Percentiles rank a stretch among this genome's conserved stretches.
These are phyloP conservation scores for Peribatodes rhomboidaria DNA, from an alignment of 2,888 invertebrate species.

Conservation along the genomic window DNA sequence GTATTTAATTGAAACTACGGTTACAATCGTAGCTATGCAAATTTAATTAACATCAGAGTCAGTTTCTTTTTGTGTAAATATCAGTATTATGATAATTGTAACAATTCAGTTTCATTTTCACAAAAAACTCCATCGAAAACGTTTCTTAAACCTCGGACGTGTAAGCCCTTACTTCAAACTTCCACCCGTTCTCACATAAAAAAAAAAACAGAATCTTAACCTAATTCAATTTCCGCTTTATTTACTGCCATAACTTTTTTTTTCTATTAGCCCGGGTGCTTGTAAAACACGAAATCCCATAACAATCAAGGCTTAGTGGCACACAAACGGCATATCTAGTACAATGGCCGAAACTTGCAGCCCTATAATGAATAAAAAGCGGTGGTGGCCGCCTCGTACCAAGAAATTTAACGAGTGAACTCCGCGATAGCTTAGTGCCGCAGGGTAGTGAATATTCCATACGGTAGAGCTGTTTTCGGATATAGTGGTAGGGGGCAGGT, in stretches of 20 bases:
- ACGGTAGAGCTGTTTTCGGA: slow-evolving; percentile 61
- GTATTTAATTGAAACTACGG: background rate
- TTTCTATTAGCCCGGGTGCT: slow-evolving; percentile 69
- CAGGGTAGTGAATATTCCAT: slow-evolving; percentile 59
- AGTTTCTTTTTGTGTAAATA: too few species aligned
- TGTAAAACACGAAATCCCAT: slow-evolving; percentile 75
- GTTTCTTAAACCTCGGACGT: background rate
- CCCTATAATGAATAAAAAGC: slow-evolving; percentile 83
- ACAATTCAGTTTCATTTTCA: background rate
- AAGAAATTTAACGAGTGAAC: slow-evolving; percentile 52
- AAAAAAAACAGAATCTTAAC: slow-evolving; percentile 39
- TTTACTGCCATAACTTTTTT: slow-evolving; percentile 65
- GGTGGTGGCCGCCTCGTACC: slow-evolving; percentile 71
- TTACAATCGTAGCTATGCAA: too few species aligned
- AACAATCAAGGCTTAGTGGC: slow-evolving; percentile 79
- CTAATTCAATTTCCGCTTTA: slow-evolving; percentile 69
- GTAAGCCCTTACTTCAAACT: background rate
- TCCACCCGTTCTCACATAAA: slow-evolving; percentile 12
- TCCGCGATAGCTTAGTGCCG: slow-evolving; percentile 50
- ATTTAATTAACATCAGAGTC: too few species aligned
- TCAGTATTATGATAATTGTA: background rate
- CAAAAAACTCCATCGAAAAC: background rate
- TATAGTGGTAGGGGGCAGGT: slow-evolving; percentile 81
- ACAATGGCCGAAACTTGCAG: slow-evolving; percentile 81
- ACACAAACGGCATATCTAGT: slow-evolving; percentile 77